A percentile compares a stretch with the other conserved stretches of the same genome.
These are phyloP conservation scores for Pasiphila rectangulata DNA, from an alignment of 2,888 invertebrate genomes.

Conservation along the genomic window DNA sequence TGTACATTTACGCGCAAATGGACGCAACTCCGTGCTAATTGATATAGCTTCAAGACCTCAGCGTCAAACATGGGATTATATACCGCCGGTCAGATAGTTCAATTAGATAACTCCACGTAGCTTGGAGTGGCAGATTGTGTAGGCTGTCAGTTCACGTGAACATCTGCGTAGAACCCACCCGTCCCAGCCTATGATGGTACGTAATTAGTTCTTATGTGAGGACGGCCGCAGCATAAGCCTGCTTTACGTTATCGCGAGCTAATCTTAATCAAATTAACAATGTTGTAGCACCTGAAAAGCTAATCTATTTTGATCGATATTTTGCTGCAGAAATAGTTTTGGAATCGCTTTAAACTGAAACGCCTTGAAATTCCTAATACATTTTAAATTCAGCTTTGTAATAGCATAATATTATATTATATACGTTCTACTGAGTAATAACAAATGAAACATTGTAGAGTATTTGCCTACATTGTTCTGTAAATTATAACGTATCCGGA, in stretches of 20 bases:
- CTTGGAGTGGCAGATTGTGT: constrained; percentile 12
- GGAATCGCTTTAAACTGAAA: too few relatives aligned
- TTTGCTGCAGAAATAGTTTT: neutral
- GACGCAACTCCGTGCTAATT: neutral
- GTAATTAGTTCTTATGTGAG: constrained; percentile 29
- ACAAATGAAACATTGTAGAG: constrained; percentile 1
- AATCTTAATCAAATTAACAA: constrained; percentile 28
- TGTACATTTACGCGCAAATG: constrained; percentile 10
- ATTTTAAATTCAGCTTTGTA: neutral
- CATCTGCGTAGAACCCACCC: constrained; percentile 18
- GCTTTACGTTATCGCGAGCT: constrained; percentile 13
- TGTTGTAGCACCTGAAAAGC: constrained; percentile 2
- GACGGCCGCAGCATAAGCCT: constrained; percentile 14
- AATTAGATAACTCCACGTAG: neutral
- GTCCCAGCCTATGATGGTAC: constrained; percentile 16
- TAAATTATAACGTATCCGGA: neutral
- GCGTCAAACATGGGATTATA: constrained; percentile 9
- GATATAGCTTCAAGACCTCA: constrained; percentile 4
- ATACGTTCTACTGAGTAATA: neutral
- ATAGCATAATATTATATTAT: neutral
- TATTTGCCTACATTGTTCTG: neutral
- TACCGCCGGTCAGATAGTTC: constrained; percentile 16
- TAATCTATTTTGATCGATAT: constrained; percentile 8
- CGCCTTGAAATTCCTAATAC: too few relatives aligned
- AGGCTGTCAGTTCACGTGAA: constrained; percentile 25